Evolutionary conservation across 92 coral and sea anemone genomes (phyloP).

Genomic region (Phenganax subtilis): DNA sequence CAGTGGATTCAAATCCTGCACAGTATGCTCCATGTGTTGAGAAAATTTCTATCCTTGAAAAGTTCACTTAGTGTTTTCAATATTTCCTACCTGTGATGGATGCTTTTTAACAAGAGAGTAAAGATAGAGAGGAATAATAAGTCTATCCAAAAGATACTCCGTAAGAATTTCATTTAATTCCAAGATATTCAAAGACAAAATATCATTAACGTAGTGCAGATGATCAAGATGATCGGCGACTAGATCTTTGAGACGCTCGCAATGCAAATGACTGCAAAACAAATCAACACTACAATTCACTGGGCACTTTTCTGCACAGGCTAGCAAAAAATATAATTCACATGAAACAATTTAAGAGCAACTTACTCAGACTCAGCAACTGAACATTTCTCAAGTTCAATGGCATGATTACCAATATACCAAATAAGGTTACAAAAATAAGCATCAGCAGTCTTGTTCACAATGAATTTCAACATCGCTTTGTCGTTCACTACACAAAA

Average conservation of each 20-base stretch:
- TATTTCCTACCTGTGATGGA: slow-evolving; percentile 50
- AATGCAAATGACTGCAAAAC: slow-evolving; percentile 70
- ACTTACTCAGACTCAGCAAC: slow-evolving; percentile 88
- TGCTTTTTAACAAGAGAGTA: slow-evolving; percentile 67
- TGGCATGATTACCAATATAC: slow-evolving; percentile 99
- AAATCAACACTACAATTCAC: background rate
- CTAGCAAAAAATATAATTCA: background rate
- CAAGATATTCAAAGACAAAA: slow-evolving; percentile 68
- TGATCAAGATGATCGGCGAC: slow-evolving; percentile 97
- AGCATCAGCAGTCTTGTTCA: slow-evolving; percentile 97
- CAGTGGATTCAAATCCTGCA: background rate
- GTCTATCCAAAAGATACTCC: slow-evolving; percentile 74
- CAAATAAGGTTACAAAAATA: slow-evolving; percentile 94
- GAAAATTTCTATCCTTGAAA: background rate
- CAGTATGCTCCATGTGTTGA: background rate
- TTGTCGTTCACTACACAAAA: slow-evolving; percentile 73
- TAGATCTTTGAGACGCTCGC: slow-evolving; percentile 81
- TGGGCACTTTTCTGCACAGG: too few relatives aligned
- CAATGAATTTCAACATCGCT: slow-evolving; percentile 83
- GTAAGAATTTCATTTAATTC: slow-evolving; percentile 81
- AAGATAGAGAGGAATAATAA: slow-evolving; percentile 81
- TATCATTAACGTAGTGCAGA: slow-evolving; percentile 87
- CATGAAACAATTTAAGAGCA: background rate
- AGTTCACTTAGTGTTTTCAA: background rate
- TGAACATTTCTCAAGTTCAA: slow-evolving; percentile 83